A percentile compares a stretch with the other conserved stretches of the same genome.
phyloP scores from a whole-genome alignment of 1,140 invertebrate genomes.

The Coelopa frigida region DNA sequence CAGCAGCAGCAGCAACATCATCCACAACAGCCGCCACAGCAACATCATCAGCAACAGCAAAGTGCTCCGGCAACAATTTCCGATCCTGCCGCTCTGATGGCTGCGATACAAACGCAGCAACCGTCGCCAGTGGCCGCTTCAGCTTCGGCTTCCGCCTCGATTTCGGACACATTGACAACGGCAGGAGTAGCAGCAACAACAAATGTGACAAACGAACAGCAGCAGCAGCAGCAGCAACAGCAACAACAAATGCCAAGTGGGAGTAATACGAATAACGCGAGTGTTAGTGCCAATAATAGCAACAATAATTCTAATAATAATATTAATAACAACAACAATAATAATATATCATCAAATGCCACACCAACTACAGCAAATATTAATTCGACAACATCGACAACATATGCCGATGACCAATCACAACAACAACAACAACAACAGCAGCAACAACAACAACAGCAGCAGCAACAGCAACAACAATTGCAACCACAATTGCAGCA shows the following conservation, averaged over 20 bases:
- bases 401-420: slow-evolving; percentile 13
- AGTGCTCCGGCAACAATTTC: slow-evolving; percentile 38
- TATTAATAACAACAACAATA: slow-evolving; percentile 20
- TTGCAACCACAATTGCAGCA: not conserved
- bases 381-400: slow-evolving; percentile 13
- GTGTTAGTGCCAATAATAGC: slow-evolving; percentile 41
- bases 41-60: slow-evolving; percentile 18
- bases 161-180: slow-evolving; percentile 3
- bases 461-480: slow-evolving; percentile 30
- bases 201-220: slow-evolving; percentile 4
- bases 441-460: slow-evolving; percentile 30
- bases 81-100: slow-evolving; percentile 26
- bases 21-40: slow-evolving; percentile 7
- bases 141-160: not conserved
- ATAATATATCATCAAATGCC: slow-evolving; percentile 8
- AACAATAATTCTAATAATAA: slow-evolving; percentile 10
- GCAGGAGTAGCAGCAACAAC: slow-evolving; percentile 9
- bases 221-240: slow-evolving; percentile 13
- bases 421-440: slow-evolving; percentile 18
- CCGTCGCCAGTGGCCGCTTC: not conserved
- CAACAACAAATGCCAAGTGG: slow-evolving; percentile 23
- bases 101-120: slow-evolving; percentile 18
- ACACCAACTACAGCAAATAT: not conserved
- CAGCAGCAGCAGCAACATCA: slow-evolving; percentile 11
- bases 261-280: slow-evolving; percentile 26